Conservation (phyloP, 2,888 invertebrate species). For the Malachius bipustulatus region DNA sequence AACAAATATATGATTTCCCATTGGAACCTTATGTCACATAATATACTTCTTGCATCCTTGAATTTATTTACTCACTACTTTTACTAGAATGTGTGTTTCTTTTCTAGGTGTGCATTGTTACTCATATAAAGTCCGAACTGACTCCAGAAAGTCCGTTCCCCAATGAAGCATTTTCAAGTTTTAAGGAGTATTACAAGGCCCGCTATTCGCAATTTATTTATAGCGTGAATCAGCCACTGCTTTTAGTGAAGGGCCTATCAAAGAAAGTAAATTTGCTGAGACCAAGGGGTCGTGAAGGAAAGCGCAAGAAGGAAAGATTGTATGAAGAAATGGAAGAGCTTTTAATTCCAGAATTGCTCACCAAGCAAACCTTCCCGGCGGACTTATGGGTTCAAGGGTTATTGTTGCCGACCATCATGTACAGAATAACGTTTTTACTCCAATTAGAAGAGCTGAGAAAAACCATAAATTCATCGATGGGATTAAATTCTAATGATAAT, state of each 20-base stretch:
- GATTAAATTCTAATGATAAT: background rate
- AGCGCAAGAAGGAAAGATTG: constrained; percentile 34
- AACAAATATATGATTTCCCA: too few species aligned
- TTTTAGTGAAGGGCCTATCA: constrained; percentile 66
- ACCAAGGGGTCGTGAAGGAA: constrained; percentile 35
- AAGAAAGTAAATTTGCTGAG: constrained; percentile 48
- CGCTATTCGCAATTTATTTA: constrained; percentile 60
- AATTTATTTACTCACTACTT: too few species aligned
- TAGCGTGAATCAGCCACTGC: constrained; percentile 58
- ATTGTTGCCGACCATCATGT: constrained; percentile 72
- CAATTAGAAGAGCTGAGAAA: constrained; percentile 60
- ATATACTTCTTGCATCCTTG: too few species aligned
- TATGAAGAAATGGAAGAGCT: constrained; percentile 51
- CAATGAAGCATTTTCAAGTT: constrained; percentile 46
- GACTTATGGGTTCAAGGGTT: constrained; percentile 67
- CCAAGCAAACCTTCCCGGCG: constrained; percentile 56
- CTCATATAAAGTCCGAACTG: constrained; percentile 52
- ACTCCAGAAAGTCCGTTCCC: constrained; percentile 58
- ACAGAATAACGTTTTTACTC: constrained; percentile 59
- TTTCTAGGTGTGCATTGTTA: constrained; percentile 51
- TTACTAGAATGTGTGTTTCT: constrained; percentile 10
- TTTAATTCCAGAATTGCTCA: constrained; percentile 81
- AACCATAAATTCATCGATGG: constrained; percentile 38
- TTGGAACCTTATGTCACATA: too few species aligned
- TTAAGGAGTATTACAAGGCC: constrained; percentile 58